Evolutionary conservation across 2,113 vertebrate genomes (phyloP).

Genomic region (Macroglossus sobrinus): DNA sequence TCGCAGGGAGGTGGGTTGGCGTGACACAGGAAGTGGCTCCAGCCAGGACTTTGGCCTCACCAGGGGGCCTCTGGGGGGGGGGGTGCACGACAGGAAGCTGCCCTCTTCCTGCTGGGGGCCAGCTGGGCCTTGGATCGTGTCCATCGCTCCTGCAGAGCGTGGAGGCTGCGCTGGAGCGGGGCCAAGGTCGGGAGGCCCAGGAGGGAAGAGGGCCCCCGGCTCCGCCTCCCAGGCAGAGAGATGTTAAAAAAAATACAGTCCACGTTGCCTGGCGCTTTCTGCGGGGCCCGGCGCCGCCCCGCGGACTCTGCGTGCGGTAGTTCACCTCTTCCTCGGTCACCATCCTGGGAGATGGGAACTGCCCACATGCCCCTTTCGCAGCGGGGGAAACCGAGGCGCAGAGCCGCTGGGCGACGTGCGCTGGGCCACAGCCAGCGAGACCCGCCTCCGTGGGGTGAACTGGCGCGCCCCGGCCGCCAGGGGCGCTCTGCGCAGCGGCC

Average conservation of each 20-base stretch:
- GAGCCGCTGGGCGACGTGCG: rapidly evolving
- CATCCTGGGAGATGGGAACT: rapidly evolving
- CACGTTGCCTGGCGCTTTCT: too few relatives aligned
- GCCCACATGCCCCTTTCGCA: not conserved
- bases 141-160: not conserved
- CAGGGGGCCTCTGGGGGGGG: not conserved
- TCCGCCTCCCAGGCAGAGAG: not conserved
- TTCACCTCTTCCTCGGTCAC: not conserved
- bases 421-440: rapidly evolving
- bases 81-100: not conserved
- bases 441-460: not conserved
- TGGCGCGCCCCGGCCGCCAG: not conserved
- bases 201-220: not conserved
- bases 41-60: not conserved
- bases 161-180: not conserved
- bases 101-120: not conserved
- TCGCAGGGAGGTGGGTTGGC: not conserved
- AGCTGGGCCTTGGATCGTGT: not conserved
- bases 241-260: not conserved
- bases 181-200: not conserved
- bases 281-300: not conserved
- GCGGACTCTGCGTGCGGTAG: rapidly evolving
- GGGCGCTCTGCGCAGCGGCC: not conserved
- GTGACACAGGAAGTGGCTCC: not conserved
- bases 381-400: not conserved